Evolutionary conservation across 2,797 vertebrate genomes (phyloP).

Genomic region (Echeneis naucrates): DNA sequence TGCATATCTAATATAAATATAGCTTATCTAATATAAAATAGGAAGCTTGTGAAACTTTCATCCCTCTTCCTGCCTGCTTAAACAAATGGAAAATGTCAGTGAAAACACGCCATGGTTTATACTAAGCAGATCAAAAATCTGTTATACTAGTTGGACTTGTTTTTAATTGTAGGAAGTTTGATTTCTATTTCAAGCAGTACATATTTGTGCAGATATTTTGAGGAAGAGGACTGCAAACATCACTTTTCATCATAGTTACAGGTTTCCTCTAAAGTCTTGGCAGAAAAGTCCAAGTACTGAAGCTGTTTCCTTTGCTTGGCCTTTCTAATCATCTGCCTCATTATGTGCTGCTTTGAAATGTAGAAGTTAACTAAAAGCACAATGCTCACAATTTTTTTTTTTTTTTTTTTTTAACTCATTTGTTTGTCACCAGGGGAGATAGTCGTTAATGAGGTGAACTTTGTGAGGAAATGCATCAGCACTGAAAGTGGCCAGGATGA

Average conservation of each 20-base stretch:
- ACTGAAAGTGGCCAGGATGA: conserved; percentile 92
- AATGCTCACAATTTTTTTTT: background rate
- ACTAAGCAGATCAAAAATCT: background rate
- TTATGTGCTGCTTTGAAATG: background rate
- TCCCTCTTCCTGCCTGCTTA: background rate
- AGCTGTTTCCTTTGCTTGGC: background rate
- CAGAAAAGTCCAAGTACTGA: background rate
- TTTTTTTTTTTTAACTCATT: no score
- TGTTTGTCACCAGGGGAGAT: conserved; percentile 90
- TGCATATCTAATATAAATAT: background rate
- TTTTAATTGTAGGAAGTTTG: conserved; percentile 12
- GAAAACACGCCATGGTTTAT: background rate
- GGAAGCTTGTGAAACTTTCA: background rate
- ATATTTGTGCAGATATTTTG: background rate
- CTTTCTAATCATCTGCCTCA: background rate
- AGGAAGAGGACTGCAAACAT: background rate
- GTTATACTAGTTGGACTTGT: conserved; percentile 31
- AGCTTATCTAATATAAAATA: background rate
- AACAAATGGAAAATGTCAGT: background rate
- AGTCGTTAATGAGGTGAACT: conserved; percentile 96
- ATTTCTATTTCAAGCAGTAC: background rate
- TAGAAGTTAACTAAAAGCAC: background rate
- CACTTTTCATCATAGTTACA: background rate
- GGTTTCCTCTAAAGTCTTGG: background rate
- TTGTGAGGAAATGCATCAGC: conserved; percentile 96